phyloP scores from a whole-genome alignment of 2,888 invertebrate genomes.

The Gnatocerus cornutus region DNA sequence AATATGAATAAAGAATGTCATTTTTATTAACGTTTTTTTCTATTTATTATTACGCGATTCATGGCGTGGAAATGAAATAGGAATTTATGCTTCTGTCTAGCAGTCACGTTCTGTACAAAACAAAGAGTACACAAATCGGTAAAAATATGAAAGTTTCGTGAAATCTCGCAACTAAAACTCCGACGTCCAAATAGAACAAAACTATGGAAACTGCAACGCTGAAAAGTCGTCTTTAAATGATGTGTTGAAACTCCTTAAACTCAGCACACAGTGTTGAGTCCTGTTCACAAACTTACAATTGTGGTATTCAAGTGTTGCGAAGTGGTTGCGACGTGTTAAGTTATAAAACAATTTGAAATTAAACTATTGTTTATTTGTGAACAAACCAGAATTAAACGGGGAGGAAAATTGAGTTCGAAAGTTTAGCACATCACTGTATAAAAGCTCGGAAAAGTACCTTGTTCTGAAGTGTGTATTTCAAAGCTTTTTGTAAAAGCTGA shows the following conservation, averaged over 20 bases:
- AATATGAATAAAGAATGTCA: no score
- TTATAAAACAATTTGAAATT: not conserved
- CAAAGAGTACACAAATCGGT: not conserved
- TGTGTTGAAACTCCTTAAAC: constrained; percentile 17
- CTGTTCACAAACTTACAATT: constrained; percentile 21
- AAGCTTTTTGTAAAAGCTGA: no score
- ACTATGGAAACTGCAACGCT: constrained; percentile 17
- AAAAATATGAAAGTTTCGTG: constrained; percentile 19
- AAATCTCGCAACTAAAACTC: constrained; percentile 7
- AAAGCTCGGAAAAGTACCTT: no score
- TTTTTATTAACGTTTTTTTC: no score
- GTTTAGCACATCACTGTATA: not conserved
- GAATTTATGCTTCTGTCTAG: no score
- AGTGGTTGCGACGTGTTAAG: not conserved
- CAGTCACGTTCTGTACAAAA: not conserved
- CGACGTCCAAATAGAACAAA: constrained; percentile 7
- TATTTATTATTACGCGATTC: no score
- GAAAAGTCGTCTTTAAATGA: constrained; percentile 27
- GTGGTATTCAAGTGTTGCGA: constrained; percentile 12
- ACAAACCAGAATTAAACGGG: not conserved
- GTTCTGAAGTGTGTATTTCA: no score
- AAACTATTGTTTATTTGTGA: constrained; percentile 5
- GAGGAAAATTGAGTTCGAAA: not conserved
- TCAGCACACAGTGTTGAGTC: not conserved
- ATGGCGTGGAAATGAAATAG: no score